These are phyloP conservation scores for Amblyopsis rosae DNA, from an alignment of 2,113 vertebrate genomes.

Conservation along the genomic window DNA sequence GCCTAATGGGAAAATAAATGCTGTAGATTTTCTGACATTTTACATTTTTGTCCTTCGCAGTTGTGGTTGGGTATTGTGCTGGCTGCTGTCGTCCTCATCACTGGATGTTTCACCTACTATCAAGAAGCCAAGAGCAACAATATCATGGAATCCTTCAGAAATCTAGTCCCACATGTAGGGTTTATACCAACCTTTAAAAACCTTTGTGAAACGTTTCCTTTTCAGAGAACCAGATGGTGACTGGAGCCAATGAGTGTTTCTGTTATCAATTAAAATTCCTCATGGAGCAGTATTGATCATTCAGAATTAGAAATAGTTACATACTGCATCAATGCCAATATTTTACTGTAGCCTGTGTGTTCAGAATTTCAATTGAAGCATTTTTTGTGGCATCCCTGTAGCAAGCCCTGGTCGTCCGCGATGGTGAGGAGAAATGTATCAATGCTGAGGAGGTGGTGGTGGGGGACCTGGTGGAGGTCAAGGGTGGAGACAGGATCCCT, in stretches of 20 bases:
- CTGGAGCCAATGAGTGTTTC: not conserved
- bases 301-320: not conserved
- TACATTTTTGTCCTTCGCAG: constrained; percentile 59
- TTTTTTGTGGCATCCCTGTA: constrained; percentile 42
- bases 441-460: constrained; percentile 91
- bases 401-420: constrained; percentile 96
- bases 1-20: not conserved
- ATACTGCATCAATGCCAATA: not conserved
- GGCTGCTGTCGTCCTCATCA: constrained; percentile 93
- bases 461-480: constrained; percentile 94
- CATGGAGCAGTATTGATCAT: not conserved
- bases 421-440: constrained; percentile 90
- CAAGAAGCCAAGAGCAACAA: constrained; percentile 98
- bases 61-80: constrained; percentile 93
- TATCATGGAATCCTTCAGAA: constrained; percentile 99
- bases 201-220: too few relatives aligned
- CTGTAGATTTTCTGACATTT: constrained; percentile 19
- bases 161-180: constrained; percentile 94
- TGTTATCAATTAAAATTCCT: not conserved
- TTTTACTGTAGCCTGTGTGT: not conserved
- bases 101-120: constrained; percentile 95
- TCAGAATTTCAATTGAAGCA: not conserved
- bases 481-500: constrained; percentile 94
- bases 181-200: not conserved
- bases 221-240: not conserved